Evolutionary conservation across 2,797 vertebrate genomes (phyloP).

Genomic region (Carduelis carduelis): DNA sequence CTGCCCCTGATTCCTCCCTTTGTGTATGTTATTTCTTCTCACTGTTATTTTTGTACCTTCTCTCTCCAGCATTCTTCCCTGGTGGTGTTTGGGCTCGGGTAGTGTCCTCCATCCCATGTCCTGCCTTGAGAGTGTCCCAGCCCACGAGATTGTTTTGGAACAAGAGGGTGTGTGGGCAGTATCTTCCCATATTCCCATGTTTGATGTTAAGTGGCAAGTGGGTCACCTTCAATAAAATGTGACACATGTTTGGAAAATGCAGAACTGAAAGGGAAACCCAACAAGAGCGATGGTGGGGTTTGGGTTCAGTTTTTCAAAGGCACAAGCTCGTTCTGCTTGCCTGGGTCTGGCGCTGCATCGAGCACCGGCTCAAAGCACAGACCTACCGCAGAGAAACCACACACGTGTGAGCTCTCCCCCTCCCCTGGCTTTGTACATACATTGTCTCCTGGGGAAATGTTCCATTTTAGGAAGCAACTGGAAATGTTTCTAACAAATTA

Average conservation of each 20-base stretch:
- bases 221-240: not conserved
- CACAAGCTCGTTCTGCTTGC: not conserved
- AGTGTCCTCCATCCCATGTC: not conserved
- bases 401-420: not conserved
- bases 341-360: not conserved
- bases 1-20: not conserved
- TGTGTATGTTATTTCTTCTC: not conserved
- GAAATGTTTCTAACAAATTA: not conserved
- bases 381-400: not conserved
- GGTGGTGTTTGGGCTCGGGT: not conserved
- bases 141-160: not conserved
- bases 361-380: not conserved
- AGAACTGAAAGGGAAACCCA: not conserved
- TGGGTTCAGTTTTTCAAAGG: not conserved
- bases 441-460: not conserved
- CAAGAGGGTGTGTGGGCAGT: rapidly evolving
- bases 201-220: not conserved
- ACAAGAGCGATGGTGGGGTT: rapidly evolving
- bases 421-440: not conserved
- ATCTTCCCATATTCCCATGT: not conserved
- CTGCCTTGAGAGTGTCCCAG: not conserved
- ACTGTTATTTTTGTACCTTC: not conserved
- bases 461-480: not conserved
- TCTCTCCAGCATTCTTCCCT: not conserved
- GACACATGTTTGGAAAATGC: not conserved